Evolutionary conservation across 2,888 invertebrate species (phyloP).

Genomic region (Philonicus albiceps): DNA sequence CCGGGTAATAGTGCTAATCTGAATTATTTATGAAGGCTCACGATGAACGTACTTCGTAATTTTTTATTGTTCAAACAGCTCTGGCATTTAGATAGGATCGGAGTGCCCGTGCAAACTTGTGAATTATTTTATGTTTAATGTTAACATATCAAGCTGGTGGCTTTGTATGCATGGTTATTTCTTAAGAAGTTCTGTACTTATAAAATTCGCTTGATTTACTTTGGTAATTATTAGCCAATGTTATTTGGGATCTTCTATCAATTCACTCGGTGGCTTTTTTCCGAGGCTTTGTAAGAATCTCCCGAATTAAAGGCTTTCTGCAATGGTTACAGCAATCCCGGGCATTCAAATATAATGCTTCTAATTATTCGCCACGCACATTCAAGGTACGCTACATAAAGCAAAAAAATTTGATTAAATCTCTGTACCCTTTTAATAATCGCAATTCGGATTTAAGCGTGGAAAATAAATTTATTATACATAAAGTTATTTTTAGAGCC

Average conservation of each 20-base stretch:
- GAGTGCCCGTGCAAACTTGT: neutral
- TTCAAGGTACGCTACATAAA: too few species aligned
- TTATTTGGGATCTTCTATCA: neutral
- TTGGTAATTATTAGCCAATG: neutral
- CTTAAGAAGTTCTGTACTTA: neutral
- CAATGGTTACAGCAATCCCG: neutral
- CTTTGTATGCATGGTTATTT: neutral
- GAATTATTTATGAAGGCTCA: neutral
- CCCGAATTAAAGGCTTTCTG: neutral
- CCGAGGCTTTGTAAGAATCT: neutral
- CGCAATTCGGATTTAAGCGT: too few species aligned
- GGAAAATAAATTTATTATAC: too few species aligned
- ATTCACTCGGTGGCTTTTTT: neutral
- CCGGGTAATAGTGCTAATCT: slow-evolving; percentile 1
- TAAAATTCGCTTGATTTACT: neutral
- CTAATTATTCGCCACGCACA: too few species aligned
- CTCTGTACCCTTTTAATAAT: too few species aligned
- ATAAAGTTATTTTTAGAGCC: too few species aligned
- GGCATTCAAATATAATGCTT: too few species aligned
- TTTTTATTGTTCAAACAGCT: neutral
- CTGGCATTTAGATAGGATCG: neutral
- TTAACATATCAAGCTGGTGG: neutral
- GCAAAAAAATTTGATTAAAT: too few species aligned
- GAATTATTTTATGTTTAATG: neutral
- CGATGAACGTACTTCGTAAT: neutral